Conservation (phyloP, 1,140 invertebrate genomes). For the Rhyacophila brunnea region DNA sequence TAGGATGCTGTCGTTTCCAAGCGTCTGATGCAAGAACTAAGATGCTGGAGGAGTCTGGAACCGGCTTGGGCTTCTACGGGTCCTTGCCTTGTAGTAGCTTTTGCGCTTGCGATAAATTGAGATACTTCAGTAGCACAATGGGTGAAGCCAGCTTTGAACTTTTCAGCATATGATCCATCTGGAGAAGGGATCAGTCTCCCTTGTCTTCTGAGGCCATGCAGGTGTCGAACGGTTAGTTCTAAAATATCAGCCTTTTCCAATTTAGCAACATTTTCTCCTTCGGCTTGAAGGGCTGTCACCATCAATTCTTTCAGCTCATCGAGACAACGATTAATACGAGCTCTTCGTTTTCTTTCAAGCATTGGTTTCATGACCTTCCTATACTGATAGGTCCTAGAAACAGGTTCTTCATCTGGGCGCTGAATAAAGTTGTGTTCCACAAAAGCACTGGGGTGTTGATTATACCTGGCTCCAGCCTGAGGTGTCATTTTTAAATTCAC, state of each 20-base stretch:
- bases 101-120: constrained; percentile 74
- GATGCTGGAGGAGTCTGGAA: constrained; percentile 11
- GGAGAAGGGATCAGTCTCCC: constrained; percentile 65
- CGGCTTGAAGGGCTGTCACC: constrained; percentile 79
- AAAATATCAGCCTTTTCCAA: constrained; percentile 96
- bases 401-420: constrained; percentile 54
- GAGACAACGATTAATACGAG: constrained; percentile 90
- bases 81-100: neutral
- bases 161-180: constrained; percentile 65
- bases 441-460: constrained; percentile 1
- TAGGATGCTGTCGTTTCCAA: constrained; percentile 4
- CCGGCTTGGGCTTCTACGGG: constrained; percentile 15
- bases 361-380: constrained; percentile 94
- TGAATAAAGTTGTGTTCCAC: constrained; percentile 14
- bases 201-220: constrained; percentile 81
- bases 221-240: constrained; percentile 88
- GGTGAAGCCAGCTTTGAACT: constrained; percentile 86
- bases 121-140: constrained; percentile 91
- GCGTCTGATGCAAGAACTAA: constrained; percentile 18
- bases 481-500: constrained; percentile 19
- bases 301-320: constrained; percentile 91
- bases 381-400: constrained; percentile 86
- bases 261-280: constrained; percentile 87
- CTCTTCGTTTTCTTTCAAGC: constrained; percentile 88
- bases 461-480: neutral